phyloP scores from a whole-genome alignment of 2,797 vertebrate genomes.

The Rallus crepitans region DNA sequence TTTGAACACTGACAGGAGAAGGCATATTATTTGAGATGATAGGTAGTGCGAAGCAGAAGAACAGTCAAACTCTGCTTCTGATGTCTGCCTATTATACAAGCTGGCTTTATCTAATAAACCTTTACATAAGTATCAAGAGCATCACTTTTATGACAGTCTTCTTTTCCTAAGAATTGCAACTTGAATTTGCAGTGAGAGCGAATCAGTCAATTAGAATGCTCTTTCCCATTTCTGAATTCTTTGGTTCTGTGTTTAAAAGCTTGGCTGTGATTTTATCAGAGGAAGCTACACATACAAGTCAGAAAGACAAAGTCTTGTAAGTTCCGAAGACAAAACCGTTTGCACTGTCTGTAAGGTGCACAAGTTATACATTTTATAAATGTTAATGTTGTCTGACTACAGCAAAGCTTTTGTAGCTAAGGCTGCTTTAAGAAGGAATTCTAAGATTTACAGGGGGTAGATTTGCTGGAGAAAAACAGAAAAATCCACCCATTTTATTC shows the following conservation, averaged over 20 bases:
- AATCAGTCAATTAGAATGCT: background rate
- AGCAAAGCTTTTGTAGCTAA: background rate
- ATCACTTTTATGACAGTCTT: background rate
- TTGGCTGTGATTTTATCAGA: background rate
- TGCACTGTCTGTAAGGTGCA: background rate
- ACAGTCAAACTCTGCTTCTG: background rate
- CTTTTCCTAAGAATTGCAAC: background rate
- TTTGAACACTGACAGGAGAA: background rate
- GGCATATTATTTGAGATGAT: background rate
- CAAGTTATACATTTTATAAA: background rate
- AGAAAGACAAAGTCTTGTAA: background rate
- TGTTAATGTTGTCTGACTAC: constrained; percentile 15
- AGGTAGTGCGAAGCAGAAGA: background rate
- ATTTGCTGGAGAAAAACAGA: background rate
- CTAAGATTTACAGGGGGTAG: constrained; percentile 1
- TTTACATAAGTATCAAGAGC: background rate
- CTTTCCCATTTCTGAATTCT: background rate
- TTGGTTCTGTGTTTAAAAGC: background rate
- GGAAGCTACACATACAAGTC: background rate
- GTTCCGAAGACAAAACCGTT: background rate
- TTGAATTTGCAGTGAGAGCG: background rate
- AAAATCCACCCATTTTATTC: background rate
- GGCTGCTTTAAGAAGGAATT: background rate
- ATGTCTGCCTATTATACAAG: background rate
- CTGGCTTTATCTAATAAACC: background rate